Conservation (phyloP, 2,888 invertebrate species). For the Epinotia bilunana region DNA sequence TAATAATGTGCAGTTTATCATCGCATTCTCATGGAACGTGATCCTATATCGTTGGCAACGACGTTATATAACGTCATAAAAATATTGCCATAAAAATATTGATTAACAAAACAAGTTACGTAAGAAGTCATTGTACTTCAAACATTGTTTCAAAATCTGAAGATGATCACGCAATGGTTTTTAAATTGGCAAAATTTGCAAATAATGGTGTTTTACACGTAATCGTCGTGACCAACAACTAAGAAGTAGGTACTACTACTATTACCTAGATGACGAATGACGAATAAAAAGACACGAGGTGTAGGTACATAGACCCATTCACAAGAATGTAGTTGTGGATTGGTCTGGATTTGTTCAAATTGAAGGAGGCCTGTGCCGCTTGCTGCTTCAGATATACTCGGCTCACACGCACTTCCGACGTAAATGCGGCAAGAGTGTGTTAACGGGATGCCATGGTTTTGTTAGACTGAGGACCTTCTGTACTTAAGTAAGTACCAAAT, state of each 20-base stretch:
- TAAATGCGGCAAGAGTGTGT: no score
- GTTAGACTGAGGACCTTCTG: no score
- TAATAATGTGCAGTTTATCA: conserved; percentile 21
- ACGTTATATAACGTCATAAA: conserved; percentile 18
- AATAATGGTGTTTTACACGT: conserved; percentile 36
- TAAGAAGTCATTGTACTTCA: conserved; percentile 23
- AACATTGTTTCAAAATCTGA: conserved; percentile 19
- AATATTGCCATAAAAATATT: conserved; percentile 32
- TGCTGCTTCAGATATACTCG: no score
- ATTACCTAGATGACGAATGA: neutral
- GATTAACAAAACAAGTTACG: conserved; percentile 29
- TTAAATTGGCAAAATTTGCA: conserved; percentile 34
- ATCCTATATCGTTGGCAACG: conserved; percentile 13
- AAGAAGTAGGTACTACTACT: neutral
- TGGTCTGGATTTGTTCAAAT: no score
- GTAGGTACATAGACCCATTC: neutral
- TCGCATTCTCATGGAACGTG: conserved; percentile 25
- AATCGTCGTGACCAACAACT: neutral
- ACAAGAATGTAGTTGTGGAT: neutral
- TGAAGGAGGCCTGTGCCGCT: no score
- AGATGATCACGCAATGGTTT: conserved; percentile 30
- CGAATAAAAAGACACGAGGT: neutral
- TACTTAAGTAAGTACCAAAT: no score
- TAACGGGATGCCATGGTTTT: no score
- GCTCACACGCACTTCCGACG: no score